Evolutionary conservation across 2,797 vertebrate species (phyloP).

Genomic region (Sebastes miniatus): DNA sequence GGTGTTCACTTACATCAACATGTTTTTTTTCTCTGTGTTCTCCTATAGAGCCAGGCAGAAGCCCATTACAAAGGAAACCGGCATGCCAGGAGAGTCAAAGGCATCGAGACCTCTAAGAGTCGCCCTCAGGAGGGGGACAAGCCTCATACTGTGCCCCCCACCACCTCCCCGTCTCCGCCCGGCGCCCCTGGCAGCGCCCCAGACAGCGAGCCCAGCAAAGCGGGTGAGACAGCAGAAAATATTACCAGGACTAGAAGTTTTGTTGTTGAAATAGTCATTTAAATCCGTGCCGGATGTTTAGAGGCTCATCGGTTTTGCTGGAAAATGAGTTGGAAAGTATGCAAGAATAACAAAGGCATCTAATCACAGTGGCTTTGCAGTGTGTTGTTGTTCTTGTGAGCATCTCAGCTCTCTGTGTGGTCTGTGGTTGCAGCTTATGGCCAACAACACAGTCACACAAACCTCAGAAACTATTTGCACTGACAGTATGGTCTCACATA

Average conservation of each 20-base stretch:
- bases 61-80: constrained; percentile 96
- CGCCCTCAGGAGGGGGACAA: constrained; percentile 89
- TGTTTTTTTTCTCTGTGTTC: not conserved
- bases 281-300: not conserved
- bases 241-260: constrained; percentile 1
- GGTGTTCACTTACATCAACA: constrained; percentile 2
- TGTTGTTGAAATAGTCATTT: constrained; percentile 30
- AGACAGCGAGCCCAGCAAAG: constrained; percentile 75
- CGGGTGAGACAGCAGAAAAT: constrained; percentile 71
- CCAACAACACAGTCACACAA: not conserved
- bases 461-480: constrained; percentile 2
- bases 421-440: constrained; percentile 14
- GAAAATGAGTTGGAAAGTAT: constrained; percentile 38
- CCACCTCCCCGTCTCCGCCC: constrained; percentile 77
- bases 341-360: constrained; percentile 39
- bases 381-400: constrained; percentile 31
- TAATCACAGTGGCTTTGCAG: constrained; percentile 31
- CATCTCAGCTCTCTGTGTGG: constrained; percentile 44
- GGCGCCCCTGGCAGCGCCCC: constrained; percentile 54
- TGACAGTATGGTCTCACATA: not conserved
- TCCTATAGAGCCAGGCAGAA: constrained; percentile 90
- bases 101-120: constrained; percentile 92
- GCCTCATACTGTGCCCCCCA: constrained; percentile 68
- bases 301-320: constrained; percentile 7
- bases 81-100: constrained; percentile 92